Base-by-base conservation (phyloP, 2,797 vertebrate species). In the Nannoperca obscura region DNA sequence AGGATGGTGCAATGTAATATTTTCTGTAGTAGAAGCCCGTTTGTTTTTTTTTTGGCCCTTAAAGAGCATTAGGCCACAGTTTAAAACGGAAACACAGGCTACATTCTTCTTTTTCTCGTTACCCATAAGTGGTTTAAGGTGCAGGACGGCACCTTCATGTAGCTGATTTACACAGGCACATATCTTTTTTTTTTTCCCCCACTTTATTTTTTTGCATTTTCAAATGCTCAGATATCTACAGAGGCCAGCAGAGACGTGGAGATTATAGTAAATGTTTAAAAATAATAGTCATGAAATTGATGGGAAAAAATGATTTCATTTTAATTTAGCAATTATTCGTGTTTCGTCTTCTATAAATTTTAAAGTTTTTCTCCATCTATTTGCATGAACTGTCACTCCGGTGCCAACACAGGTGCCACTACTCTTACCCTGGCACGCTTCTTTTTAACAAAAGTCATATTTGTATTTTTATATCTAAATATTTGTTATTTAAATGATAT, bases 391-490 rank as follows among this genome's bases (percentile, higher is more conserved):
- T 96, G 95, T 96, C 94, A 95, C 95, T 94, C 94, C 83, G 93
- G 96, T 96, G 93, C 95, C 96, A 95, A 95, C 84, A 82, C 90
- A 86, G 96, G 95, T 95, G 95, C 94, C 95, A 86, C 92, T 94
- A 93, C 93, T 94, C 95, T 95, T 94, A 94, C 95, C 95, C 95
- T 91, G 93, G 96, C 96, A 97, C 95, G 96, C 94, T 97, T 97
- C 95, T 97, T 97, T 97, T 96, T 97, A 97, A 96, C 92, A 92
- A 96, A 95, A 95, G 89, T 97, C 96, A 98, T 96, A 97, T 99
- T 99, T 98, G 97, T 98, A 99, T 98, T 99, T 99, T 99, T 99
- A 98, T 99, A 99, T 98, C 96, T 96, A 95, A 97, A 96, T 99
- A 96, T 98, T 98, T 98, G 97, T 98, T 98, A 98, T 97, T 97